phyloP scores from a whole-genome alignment of 2,888 invertebrate genomes.

The Anthoptus insignis region DNA sequence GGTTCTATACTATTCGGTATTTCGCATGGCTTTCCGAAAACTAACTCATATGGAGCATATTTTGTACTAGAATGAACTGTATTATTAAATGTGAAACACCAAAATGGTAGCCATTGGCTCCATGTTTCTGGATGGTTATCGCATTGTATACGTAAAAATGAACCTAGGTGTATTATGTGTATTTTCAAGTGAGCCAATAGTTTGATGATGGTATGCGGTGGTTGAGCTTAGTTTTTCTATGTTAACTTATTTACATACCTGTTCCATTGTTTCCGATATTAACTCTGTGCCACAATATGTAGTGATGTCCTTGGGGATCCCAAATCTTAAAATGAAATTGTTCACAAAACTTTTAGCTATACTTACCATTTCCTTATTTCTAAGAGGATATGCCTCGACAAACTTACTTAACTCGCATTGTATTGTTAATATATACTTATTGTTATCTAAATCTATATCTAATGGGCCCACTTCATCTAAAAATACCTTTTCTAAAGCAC shows the following conservation, averaged over 20 bases:
- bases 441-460: conserved; percentile 34
- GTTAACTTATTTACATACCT: conserved; percentile 41
- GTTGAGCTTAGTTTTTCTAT: conserved; percentile 41
- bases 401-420: conserved; percentile 36
- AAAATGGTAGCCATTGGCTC: conserved; percentile 35
- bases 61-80: conserved; percentile 30
- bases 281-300: conserved; percentile 35
- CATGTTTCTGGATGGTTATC: conserved; percentile 17
- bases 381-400: conserved; percentile 6
- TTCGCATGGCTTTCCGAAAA: conserved; percentile 33
- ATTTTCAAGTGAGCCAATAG: conserved; percentile 43
- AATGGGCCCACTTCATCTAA: conserved; percentile 45
- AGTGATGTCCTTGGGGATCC: conserved; percentile 26
- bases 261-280: neutral
- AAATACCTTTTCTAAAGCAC: conserved; percentile 39
- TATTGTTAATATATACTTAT: conserved; percentile 34
- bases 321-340: conserved; percentile 38
- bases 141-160: conserved; percentile 31
- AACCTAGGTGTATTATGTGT: conserved; percentile 32
- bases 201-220: conserved; percentile 43
- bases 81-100: conserved; percentile 36
- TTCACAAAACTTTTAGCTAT: conserved; percentile 35
- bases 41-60: conserved; percentile 32
- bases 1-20: conserved; percentile 17
- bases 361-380: conserved; percentile 28